phyloP scores from a whole-genome alignment of 1,140 invertebrate genomes.

The Tetragonula clypearis region DNA sequence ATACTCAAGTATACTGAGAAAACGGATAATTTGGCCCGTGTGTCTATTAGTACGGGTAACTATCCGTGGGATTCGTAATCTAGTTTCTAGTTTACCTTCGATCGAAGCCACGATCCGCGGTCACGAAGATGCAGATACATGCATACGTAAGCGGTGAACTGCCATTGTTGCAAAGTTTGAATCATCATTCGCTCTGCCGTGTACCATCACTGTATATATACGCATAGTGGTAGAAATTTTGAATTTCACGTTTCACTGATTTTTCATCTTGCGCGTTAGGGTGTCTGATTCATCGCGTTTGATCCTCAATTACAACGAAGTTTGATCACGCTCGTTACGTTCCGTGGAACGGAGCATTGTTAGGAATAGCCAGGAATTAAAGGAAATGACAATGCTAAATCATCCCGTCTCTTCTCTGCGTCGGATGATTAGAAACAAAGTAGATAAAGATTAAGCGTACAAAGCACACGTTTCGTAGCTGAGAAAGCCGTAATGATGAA shows the following conservation, averaged over 20 bases:
- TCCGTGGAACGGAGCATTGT: background rate
- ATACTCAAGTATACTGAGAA: background rate
- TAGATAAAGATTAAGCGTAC: conserved; percentile 33
- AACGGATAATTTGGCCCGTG: conserved; percentile 60
- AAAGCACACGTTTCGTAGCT: conserved; percentile 44
- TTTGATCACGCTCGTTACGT: background rate
- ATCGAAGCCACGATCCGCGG: conserved; percentile 57
- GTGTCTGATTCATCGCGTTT: no score
- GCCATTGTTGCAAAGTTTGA: conserved; percentile 63
- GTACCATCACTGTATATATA: conserved; percentile 24
- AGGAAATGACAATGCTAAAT: conserved; percentile 22
- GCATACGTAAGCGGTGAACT: conserved; percentile 60
- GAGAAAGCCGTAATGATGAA: conserved; percentile 32
- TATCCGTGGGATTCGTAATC: conserved; percentile 74
- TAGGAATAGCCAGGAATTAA: conserved; percentile 9
- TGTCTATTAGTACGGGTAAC: conserved; percentile 74
- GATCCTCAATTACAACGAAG: background rate
- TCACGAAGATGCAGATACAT: conserved; percentile 43
- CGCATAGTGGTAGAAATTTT: conserved; percentile 6
- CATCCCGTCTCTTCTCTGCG: background rate
- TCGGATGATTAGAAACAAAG: conserved; percentile 41
- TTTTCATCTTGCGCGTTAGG: no score
- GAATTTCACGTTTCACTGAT: background rate
- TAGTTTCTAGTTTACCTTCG: conserved; percentile 74
- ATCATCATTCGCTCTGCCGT: conserved; percentile 63